Percentiles rank a stretch among this genome's conserved stretches.
These are phyloP conservation scores for Phocoena phocoena DNA, from an alignment of 2,113 vertebrate genomes.

Conservation along the genomic window DNA sequence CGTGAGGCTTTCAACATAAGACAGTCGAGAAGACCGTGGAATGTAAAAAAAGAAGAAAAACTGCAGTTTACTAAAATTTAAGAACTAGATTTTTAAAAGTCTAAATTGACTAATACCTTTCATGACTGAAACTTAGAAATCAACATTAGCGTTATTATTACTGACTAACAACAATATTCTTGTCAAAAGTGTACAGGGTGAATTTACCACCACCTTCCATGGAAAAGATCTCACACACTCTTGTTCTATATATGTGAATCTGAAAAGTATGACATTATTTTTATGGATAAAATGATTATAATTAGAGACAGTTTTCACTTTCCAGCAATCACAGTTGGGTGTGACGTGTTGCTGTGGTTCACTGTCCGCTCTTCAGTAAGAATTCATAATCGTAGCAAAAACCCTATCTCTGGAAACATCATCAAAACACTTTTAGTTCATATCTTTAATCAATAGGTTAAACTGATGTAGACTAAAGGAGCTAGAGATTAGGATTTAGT, in stretches of 20 bases:
- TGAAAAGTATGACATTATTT: not conserved
- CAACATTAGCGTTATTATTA: too few species aligned
- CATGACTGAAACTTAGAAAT: not conserved
- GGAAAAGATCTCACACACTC: not conserved
- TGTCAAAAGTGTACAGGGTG: not conserved
- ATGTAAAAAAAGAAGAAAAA: not conserved
- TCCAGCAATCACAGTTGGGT: not conserved
- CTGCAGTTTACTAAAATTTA: not conserved
- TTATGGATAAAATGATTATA: not conserved
- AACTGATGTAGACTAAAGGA: not conserved
- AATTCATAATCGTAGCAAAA: not conserved
- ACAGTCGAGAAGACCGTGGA: not conserved
- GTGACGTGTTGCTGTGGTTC: not conserved
- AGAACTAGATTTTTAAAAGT: not conserved
- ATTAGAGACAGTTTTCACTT: not conserved
- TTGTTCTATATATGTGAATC: not conserved
- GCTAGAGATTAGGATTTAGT: not conserved
- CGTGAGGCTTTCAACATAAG: slow-evolving; percentile 86
- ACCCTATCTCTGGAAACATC: not conserved
- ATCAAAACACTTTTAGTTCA: not conserved
- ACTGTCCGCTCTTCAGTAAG: not conserved
- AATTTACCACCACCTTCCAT: not conserved
- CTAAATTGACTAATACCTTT: not conserved
- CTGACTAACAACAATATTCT: not conserved
- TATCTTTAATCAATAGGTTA: not conserved